Conservation (phyloP, 2,888 invertebrate species). For the Anoncus sp. region DNA sequence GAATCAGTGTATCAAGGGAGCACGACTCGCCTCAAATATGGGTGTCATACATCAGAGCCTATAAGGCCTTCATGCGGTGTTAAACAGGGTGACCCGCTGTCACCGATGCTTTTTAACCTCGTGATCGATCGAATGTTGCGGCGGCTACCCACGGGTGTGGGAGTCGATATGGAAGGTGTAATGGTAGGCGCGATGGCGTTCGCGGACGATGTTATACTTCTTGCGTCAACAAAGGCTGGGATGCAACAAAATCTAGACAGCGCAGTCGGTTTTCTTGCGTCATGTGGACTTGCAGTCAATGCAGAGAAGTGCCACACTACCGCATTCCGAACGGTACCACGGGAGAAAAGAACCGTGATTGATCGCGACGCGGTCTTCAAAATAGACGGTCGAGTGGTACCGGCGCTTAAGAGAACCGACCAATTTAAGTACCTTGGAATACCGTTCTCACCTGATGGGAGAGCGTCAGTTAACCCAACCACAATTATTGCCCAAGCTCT, state of each 20-base stretch:
- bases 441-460: conserved; percentile 52
- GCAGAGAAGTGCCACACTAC: conserved; percentile 43
- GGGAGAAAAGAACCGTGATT: conserved; percentile 46
- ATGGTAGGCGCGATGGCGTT: conserved; percentile 55
- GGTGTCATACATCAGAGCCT: background rate
- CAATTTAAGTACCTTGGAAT: conserved; percentile 58
- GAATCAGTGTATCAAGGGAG: conserved; percentile 7
- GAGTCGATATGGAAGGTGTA: conserved; percentile 18
- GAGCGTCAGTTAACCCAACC: background rate
- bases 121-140: conserved; percentile 42
- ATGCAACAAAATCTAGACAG: background rate
- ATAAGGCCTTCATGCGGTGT: conserved; percentile 62
- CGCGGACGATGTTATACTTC: conserved; percentile 67
- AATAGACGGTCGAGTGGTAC: background rate
- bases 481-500: background rate
- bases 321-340: conserved; percentile 6
- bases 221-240: background rate
- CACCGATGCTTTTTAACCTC: conserved; percentile 60
- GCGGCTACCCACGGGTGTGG: conserved; percentile 20
- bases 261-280: background rate
- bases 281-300: conserved; percentile 49
- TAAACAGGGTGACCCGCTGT: conserved; percentile 67
- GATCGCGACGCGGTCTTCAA: conserved; percentile 29
- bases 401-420: conserved; percentile 43
- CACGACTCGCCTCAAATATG: conserved; percentile 26